Conservation (phyloP, 2,113 vertebrate species). For the Chamaetylas fuelleborni region DNA sequence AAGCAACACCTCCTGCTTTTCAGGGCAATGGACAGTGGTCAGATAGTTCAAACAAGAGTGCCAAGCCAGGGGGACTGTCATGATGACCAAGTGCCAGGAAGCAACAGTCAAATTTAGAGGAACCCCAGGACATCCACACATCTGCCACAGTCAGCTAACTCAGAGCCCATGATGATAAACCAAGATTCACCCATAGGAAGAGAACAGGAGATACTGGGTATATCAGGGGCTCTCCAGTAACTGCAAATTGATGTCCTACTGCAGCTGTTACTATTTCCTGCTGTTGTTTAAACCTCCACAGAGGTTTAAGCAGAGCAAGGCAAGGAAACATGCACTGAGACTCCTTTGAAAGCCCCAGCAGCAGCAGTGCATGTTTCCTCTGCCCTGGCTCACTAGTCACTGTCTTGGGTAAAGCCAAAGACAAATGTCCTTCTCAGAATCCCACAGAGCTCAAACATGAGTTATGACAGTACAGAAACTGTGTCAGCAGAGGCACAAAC, state of each 20-base stretch:
- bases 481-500: background rate
- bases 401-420: background rate
- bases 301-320: background rate
- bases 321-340: background rate
- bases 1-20: background rate
- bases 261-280: background rate
- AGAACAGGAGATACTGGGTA: background rate
- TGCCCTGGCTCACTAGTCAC: background rate
- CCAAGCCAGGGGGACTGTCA: background rate
- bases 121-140: background rate
- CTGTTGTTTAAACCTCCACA: background rate
- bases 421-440: background rate
- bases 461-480: background rate
- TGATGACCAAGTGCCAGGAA: background rate
- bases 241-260: background rate
- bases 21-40: background rate
- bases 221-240: background rate
- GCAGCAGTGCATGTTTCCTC: background rate
- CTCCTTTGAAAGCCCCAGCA: background rate
- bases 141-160: background rate
- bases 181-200: background rate
- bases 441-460: accelerated
- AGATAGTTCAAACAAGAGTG: background rate
- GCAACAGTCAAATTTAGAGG: background rate
- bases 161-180: background rate